A percentile compares a stretch with the other conserved stretches of the same genome.
These are phyloP conservation scores for Miltochrista miniata DNA, from an alignment of 2,888 invertebrate species.

Conservation along the genomic window DNA sequence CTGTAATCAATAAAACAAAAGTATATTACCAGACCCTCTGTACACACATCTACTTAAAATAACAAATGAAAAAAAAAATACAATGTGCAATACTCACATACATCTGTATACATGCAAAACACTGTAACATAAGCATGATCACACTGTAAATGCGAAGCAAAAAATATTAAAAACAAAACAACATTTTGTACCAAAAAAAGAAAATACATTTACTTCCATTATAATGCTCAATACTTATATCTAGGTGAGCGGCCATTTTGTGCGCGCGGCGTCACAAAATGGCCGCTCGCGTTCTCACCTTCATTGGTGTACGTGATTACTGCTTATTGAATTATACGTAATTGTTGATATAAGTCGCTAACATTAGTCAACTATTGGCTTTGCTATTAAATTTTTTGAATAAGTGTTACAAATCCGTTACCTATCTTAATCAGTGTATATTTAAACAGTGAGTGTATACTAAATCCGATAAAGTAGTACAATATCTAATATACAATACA, in stretches of 20 bases:
- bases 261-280: slow-evolving; percentile 58
- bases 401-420: not conserved
- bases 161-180: slow-evolving; percentile 61
- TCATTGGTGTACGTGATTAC: slow-evolving; percentile 49
- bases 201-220: slow-evolving; percentile 62
- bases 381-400: slow-evolving; percentile 5
- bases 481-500: slow-evolving; percentile 2
- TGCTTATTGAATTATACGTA: slow-evolving; percentile 48
- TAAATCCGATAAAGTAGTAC: not conserved
- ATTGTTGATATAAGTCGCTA: slow-evolving; percentile 19
- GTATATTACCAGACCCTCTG: slow-evolving; percentile 61
- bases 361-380: slow-evolving; percentile 17
- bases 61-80: slow-evolving; percentile 55
- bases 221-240: slow-evolving; percentile 73
- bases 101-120: slow-evolving; percentile 79
- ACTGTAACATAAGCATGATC: slow-evolving; percentile 80
- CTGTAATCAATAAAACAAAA: slow-evolving; percentile 13
- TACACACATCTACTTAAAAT: slow-evolving; percentile 57
- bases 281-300: slow-evolving; percentile 65
- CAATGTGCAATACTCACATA: slow-evolving; percentile 81
- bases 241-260: slow-evolving; percentile 74
- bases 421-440: slow-evolving; percentile 1
- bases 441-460: not conserved
- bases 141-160: slow-evolving; percentile 82
- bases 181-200: slow-evolving; percentile 74